A percentile compares a stretch with the other conserved stretches of the same genome.
Evolutionary conservation across 2,113 vertebrate genomes (phyloP).

Genomic region (Perccottus glenii): DNA sequence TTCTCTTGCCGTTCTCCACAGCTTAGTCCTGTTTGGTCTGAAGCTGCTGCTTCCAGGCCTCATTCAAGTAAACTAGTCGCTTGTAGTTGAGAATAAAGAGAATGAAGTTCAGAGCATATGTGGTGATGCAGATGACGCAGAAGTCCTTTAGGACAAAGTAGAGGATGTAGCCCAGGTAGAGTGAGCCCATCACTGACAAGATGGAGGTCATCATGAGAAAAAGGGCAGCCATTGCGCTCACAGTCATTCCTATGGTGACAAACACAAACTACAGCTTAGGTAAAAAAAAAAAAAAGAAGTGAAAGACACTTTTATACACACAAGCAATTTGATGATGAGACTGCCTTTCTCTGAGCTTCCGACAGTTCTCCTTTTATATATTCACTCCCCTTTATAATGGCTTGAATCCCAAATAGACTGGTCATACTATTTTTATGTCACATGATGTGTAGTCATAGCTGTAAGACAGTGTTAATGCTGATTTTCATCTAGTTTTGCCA

Average conservation of each 20-base stretch:
- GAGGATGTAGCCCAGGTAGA: conserved; percentile 98
- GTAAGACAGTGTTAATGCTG: neutral
- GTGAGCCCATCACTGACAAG: conserved; percentile 91
- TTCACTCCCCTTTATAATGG: conserved; percentile 32
- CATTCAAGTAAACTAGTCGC: conserved; percentile 99
- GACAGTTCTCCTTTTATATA: conserved; percentile 40
- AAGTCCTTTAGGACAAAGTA: conserved; percentile 99
- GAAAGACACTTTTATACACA: conserved; percentile 14
- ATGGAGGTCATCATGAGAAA: conserved; percentile 98
- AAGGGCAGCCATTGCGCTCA: conserved; percentile 94
- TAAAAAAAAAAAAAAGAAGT: neutral
- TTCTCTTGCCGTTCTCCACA: conserved; percentile 43
- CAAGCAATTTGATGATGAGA: conserved; percentile 38
- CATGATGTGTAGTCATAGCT: conserved; percentile 36
- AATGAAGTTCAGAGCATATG: conserved; percentile 97
- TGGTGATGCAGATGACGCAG: conserved; percentile 94
- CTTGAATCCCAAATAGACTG: conserved; percentile 17
- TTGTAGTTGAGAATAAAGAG: conserved; percentile 99
- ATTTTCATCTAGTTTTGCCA: neutral
- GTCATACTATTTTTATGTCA: conserved; percentile 29
- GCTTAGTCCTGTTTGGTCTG: conserved; percentile 92
- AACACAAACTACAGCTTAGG: conserved; percentile 58
- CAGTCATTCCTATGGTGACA: conserved; percentile 90
- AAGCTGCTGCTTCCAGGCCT: conserved; percentile 97
- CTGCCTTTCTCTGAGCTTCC: conserved; percentile 27